phyloP scores from a whole-genome alignment of 2,113 vertebrate species.

The Cavia aperea region DNA sequence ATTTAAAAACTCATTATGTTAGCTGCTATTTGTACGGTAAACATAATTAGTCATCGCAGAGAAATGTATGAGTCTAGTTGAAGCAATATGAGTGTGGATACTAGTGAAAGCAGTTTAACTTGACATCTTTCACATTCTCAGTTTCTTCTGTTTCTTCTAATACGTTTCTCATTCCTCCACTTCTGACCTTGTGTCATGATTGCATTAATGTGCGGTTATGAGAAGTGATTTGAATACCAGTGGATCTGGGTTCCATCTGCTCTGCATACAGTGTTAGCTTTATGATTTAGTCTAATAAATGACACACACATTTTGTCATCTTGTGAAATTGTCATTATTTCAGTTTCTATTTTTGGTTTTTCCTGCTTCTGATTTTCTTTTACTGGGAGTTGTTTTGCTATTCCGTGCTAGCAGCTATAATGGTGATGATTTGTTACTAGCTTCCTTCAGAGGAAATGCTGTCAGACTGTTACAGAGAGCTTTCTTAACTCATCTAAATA shows the following conservation, averaged over 20 bases:
- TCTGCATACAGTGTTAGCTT: conserved; percentile 28
- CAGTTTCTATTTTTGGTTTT: conserved; percentile 53
- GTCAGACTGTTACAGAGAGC: conserved; percentile 18
- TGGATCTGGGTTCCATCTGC: background rate
- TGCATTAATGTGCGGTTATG: background rate
- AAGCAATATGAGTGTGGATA: background rate
- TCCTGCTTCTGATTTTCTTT: conserved; percentile 40
- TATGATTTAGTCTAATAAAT: conserved; percentile 30
- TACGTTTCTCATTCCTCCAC: conserved; percentile 20
- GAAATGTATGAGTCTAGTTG: background rate
- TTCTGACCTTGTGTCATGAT: background rate
- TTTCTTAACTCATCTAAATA: conserved; percentile 32
- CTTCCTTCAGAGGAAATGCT: conserved; percentile 9
- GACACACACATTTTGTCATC: conserved; percentile 42
- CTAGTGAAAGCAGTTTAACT: conserved; percentile 31
- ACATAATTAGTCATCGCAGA: background rate
- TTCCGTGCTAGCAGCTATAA: conserved; percentile 34
- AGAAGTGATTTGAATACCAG: conserved; percentile 15
- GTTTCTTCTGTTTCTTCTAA: conserved; percentile 23
- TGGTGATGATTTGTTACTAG: conserved; percentile 44
- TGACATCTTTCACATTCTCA: background rate
- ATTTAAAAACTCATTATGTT: background rate
- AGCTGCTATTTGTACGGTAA: background rate
- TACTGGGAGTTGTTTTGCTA: conserved; percentile 26
- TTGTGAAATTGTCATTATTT: conserved; percentile 57